These are phyloP conservation scores for Leptopilina myrica DNA, from an alignment of 2,888 invertebrate species.

Conservation along the genomic window DNA sequence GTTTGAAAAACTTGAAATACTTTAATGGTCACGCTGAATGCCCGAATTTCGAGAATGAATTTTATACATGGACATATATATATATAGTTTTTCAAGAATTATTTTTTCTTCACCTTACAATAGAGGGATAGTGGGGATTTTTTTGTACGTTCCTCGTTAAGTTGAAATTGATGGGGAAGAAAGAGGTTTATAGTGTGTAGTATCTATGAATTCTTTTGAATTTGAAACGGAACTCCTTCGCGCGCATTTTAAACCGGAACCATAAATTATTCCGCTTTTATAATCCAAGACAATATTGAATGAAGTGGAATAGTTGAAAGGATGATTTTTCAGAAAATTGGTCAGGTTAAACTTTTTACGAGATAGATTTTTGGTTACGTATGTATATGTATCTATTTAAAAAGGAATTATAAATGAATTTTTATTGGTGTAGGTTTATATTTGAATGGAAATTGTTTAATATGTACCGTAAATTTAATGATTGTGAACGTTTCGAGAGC, in stretches of 20 bases:
- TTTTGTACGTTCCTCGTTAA: not conserved
- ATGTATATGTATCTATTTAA: not conserved
- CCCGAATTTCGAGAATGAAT: not conserved
- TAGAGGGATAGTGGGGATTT: not conserved
- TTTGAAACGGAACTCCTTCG: conserved; percentile 7
- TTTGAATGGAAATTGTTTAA: not conserved
- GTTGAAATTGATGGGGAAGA: not conserved
- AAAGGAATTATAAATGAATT: not conserved
- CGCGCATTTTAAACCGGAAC: not conserved
- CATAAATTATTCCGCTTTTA: conserved; percentile 3
- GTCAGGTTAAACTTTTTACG: conserved; percentile 5
- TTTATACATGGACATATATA: not conserved
- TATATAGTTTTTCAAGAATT: not conserved
- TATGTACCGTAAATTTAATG: conserved; percentile 1
- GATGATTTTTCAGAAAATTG: conserved; percentile 2
- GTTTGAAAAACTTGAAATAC: not conserved
- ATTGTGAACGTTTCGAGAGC: not conserved
- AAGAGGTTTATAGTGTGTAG: conserved; percentile 16
- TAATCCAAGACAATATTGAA: not conserved
- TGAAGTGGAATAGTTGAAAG: not conserved
- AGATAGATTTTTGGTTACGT: not conserved
- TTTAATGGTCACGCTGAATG: not conserved
- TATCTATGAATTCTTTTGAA: not conserved
- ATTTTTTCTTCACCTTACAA: not conserved
- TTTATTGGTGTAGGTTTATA: not conserved